These are phyloP conservation scores for Anthoscopus minutus DNA, from an alignment of 2,113 vertebrate species.

Conservation along the genomic window DNA sequence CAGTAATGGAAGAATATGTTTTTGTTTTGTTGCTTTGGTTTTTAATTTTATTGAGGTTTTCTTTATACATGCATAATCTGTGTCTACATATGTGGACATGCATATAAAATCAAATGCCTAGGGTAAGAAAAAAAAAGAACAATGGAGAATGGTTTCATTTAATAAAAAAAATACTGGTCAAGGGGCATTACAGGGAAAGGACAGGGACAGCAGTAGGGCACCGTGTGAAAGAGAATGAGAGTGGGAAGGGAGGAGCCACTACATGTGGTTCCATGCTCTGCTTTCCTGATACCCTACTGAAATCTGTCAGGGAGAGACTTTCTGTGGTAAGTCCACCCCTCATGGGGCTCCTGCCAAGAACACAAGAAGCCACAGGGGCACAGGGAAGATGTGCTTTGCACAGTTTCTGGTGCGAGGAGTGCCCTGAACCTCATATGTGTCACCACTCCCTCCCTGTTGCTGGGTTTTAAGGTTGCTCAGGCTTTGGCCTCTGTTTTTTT, in stretches of 20 bases:
- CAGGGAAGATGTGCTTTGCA: background rate
- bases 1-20: slow-evolving; percentile 57
- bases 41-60: slow-evolving; percentile 66
- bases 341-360: background rate
- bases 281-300: background rate
- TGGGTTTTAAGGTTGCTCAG: background rate
- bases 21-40: slow-evolving; percentile 61
- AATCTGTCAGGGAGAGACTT: background rate
- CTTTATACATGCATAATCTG: slow-evolving; percentile 34
- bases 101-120: slow-evolving; percentile 46
- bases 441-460: background rate
- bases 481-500: background rate
- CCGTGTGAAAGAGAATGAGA: background rate
- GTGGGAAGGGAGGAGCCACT: background rate
- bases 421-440: background rate
- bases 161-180: background rate
- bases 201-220: background rate
- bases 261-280: background rate
- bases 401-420: background rate
- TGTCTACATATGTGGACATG: slow-evolving; percentile 51
- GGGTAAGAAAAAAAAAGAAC: background rate
- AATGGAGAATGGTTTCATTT: slow-evolving; percentile 1
- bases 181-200: background rate
- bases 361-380: background rate
- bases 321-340: background rate